Evolutionary conservation across 30 jellyfish, hydroid and myxozoan genomes (phyloP).

Genomic region (Pseudorhiza aurosa): DNA sequence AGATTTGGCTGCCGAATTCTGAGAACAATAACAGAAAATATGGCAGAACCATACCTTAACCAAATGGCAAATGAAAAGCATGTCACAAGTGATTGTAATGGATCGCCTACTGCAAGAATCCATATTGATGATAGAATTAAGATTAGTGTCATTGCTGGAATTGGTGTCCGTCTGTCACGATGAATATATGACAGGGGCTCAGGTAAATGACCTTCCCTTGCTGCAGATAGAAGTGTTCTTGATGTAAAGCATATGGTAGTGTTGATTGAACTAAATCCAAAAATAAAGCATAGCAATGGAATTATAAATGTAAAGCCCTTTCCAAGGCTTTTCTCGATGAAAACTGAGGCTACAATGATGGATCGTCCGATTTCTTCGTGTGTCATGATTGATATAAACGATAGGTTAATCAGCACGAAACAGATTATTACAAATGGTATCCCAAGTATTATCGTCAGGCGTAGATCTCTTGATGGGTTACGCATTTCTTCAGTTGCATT

Average conservation of each 20-base stretch:
- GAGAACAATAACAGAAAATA: conserved; percentile 39
- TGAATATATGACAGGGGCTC: conserved; percentile 43
- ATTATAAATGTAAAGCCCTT: conserved; percentile 4
- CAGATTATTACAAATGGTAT: conserved; percentile 27
- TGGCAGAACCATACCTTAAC: conserved; percentile 35
- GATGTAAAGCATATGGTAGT: conserved; percentile 7
- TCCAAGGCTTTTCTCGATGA: conserved; percentile 27
- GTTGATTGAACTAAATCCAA: conserved; percentile 35
- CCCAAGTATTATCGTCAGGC: conserved; percentile 26
- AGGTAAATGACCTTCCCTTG: conserved; percentile 60
- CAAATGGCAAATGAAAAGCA: conserved; percentile 32
- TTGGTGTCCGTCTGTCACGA: conserved; percentile 18
- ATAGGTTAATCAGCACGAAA: conserved; percentile 3
- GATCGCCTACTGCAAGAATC: conserved; percentile 9
- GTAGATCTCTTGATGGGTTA: conserved; percentile 25
- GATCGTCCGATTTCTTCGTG: conserved; percentile 48
- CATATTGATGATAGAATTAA: conserved; percentile 2
- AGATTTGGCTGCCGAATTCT: conserved; percentile 28
- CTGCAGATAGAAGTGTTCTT: conserved; percentile 40
- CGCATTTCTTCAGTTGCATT: conserved; percentile 36
- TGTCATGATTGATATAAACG: conserved; percentile 27
- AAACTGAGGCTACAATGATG: conserved; percentile 15
- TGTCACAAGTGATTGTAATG: conserved; percentile 9
- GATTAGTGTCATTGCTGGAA: conserved; percentile 6
- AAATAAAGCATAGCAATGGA: conserved; percentile 4